Conservation (phyloP, 1,140 invertebrate species). For the Drosophila sproati region DNA sequence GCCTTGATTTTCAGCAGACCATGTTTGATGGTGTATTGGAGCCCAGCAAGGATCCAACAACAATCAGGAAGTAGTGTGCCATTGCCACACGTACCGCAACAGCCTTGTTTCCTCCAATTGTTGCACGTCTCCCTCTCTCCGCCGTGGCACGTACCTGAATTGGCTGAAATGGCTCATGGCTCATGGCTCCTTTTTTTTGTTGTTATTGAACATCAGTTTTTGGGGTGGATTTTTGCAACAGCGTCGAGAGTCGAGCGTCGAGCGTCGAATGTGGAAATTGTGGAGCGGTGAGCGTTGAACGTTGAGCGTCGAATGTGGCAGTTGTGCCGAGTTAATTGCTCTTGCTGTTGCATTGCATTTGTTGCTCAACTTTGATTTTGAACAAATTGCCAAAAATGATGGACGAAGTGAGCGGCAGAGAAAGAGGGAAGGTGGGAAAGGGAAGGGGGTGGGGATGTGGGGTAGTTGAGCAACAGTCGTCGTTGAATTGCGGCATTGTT, state of each 20-base stretch:
- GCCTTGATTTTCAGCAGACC: not conserved
- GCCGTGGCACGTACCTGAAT: slow-evolving; percentile 41
- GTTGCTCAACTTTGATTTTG: slow-evolving; percentile 79
- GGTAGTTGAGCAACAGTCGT: slow-evolving; percentile 58
- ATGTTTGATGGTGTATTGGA: slow-evolving; percentile 20
- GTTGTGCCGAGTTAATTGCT: slow-evolving; percentile 81
- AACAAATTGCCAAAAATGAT: slow-evolving; percentile 77
- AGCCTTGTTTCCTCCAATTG: slow-evolving; percentile 59
- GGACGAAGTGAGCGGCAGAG: not conserved
- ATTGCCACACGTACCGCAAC: slow-evolving; percentile 47
- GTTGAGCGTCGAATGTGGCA: slow-evolving; percentile 70
- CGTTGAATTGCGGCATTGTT: slow-evolving; percentile 54
- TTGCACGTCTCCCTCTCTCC: slow-evolving; percentile 68
- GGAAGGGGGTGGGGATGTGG: slow-evolving; percentile 15
- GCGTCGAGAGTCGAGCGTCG: slow-evolving; percentile 27
- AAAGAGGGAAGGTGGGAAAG: not conserved
- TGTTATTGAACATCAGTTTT: slow-evolving; percentile 60
- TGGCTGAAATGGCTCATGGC: slow-evolving; percentile 75
- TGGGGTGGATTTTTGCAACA: slow-evolving; percentile 76
- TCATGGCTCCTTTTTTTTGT: slow-evolving; percentile 67
- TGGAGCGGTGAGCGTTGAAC: slow-evolving; percentile 42
- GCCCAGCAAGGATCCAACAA: slow-evolving; percentile 30
- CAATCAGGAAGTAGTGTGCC: slow-evolving; percentile 75
- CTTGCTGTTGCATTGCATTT: slow-evolving; percentile 79
- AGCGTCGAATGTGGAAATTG: slow-evolving; percentile 77